Percentiles rank a stretch among this genome's conserved stretches.
Evolutionary conservation across 2,113 vertebrate species (phyloP).

Genomic region (Telmatochromis bifrenatus): DNA sequence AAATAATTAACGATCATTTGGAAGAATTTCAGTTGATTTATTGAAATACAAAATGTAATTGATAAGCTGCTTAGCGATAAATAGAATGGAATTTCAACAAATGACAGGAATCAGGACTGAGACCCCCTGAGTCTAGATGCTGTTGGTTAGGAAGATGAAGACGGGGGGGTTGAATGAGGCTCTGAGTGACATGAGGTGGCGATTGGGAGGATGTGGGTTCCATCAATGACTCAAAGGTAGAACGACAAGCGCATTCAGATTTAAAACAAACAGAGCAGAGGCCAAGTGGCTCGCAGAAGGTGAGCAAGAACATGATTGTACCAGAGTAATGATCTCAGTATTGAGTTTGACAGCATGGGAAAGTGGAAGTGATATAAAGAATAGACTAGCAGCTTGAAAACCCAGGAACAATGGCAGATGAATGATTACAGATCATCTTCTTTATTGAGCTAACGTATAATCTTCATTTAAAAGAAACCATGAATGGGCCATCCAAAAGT

Average conservation of each 20-base stretch:
- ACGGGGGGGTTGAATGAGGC: not conserved
- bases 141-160: not conserved
- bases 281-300: not conserved
- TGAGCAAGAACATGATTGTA: not conserved
- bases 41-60: not conserved
- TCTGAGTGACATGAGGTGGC: not conserved
- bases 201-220: not conserved
- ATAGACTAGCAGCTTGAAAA: not conserved
- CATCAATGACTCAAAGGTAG: not conserved
- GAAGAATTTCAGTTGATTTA: not conserved
- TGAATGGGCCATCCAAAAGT: not conserved
- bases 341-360: not conserved
- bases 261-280: not conserved
- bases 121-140: not conserved
- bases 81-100: not conserved
- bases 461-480: not conserved
- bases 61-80: not conserved
- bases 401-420: not conserved
- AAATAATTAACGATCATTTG: not conserved
- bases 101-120: not conserved
- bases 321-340: not conserved
- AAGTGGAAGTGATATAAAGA: not conserved
- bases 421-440: not conserved
- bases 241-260: not conserved
- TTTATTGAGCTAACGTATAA: not conserved